Base-by-base conservation (phyloP, 2,888 invertebrate genomes). In the Tenthredo amoena region DNA sequence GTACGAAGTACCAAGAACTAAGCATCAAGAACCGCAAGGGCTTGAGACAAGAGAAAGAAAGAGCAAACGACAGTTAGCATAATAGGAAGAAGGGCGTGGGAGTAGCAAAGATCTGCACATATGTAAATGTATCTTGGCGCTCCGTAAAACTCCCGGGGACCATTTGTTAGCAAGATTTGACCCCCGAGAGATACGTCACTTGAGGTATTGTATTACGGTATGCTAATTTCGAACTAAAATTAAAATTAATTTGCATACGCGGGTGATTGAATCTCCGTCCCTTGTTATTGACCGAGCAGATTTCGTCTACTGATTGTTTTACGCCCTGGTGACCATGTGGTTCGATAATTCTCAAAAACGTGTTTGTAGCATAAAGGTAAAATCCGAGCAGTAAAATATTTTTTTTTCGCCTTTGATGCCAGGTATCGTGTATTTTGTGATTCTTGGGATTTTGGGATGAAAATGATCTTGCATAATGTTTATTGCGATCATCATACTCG, bases 171-270 rank as follows among this genome's bases (percentile, higher is more conserved):
- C 62, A 18, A 21, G 62, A n/a, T 58, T 81, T 58, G n/a, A 7
- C 40, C 58, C n/a, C 37, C 62, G 79, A 81, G 79, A 43, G 40
- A 68, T 62, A 79, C 82, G 74, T 76, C 47, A 65, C 26, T 21
- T 10, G 74, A 58, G 40, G 77, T 84, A 79, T 87, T 84, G 77
- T 85, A 77, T 86, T 85, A 76, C 87, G 85, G 84, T 86, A 71
- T 81, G 85, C 81, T 87, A 86, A 87, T 86, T 84, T 43, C 84
- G 79, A 74, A 43, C 68, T 77, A n/a, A 72, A 86, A 87, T 87
- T 87, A 87, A 86, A 85, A 87, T 85, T 72, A 85, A 86, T 87
- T 87, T 87, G 68, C 81, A 86, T 84, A 81, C 86, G 79, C 74
- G 85, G 62, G 47, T 87, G 86, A 87, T 87, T 87, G 84, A 86